Conservation (phyloP, 2,888 invertebrate genomes). For the Acanthosepion lycidas region DNA sequence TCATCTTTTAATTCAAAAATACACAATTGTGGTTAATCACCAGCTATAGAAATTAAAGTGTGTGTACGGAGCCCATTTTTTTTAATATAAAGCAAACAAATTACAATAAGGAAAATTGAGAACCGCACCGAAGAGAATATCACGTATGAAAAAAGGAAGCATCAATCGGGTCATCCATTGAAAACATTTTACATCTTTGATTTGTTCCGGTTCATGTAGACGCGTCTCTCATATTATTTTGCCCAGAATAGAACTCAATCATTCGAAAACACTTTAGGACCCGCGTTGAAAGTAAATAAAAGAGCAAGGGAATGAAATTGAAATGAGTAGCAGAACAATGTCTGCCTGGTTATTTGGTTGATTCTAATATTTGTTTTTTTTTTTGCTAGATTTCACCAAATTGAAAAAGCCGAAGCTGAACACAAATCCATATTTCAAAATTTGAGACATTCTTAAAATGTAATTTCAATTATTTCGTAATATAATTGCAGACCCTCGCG, state of each 20-base stretch:
- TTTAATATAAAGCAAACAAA: too few relatives aligned
- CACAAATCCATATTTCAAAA: background rate
- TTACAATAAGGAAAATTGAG: background rate
- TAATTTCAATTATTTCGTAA: background rate
- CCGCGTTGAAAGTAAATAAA: background rate
- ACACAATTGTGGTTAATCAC: too few relatives aligned
- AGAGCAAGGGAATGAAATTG: background rate
- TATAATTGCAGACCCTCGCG: too few relatives aligned
- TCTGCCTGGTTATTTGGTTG: background rate
- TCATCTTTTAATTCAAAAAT: too few relatives aligned
- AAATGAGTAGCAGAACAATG: background rate
- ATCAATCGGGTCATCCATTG: background rate
- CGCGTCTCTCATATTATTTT: background rate
- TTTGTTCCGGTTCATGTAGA: background rate
- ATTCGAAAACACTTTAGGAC: background rate
- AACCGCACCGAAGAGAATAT: background rate
- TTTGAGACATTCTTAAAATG: background rate
- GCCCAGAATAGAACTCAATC: constrained; percentile 4
- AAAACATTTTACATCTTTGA: background rate
- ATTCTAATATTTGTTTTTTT: background rate
- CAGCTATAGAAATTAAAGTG: too few relatives aligned
- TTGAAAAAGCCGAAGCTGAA: background rate
- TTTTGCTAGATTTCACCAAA: background rate
- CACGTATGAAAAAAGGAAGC: too few relatives aligned
- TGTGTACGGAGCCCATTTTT: too few relatives aligned